These are phyloP conservation scores for Phymastichus coffea DNA, from an alignment of 1,140 invertebrate species.

Conservation along the genomic window DNA sequence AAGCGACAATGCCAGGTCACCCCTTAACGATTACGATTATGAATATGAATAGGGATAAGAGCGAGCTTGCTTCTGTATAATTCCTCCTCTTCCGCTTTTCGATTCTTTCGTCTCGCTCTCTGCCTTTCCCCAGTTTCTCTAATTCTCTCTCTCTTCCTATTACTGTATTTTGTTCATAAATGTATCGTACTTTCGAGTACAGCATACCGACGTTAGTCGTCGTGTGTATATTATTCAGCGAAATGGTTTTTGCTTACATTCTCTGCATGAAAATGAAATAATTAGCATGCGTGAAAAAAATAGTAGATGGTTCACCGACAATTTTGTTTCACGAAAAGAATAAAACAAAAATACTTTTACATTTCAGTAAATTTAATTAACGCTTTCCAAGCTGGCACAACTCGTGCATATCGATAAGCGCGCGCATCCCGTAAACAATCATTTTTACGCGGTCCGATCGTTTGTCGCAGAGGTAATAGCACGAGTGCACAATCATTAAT, in stretches of 20 bases:
- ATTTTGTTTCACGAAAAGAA: too few relatives aligned
- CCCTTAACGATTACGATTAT: conserved; percentile 34
- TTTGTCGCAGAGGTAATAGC: conserved; percentile 15
- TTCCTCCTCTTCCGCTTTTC: conserved; percentile 1
- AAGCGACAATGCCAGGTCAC: conserved; percentile 31
- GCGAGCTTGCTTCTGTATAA: too few relatives aligned
- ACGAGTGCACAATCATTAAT: not conserved
- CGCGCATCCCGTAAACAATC: not conserved
- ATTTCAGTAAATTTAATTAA: conserved; percentile 8
- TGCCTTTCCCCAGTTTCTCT: conserved; percentile 1
- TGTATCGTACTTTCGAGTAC: too few relatives aligned
- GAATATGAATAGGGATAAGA: conserved; percentile 31
- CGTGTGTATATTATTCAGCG: too few relatives aligned
- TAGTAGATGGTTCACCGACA: too few relatives aligned
- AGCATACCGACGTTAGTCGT: too few relatives aligned
- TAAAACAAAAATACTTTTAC: not conserved
- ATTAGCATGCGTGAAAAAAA: too few relatives aligned
- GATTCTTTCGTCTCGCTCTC: not conserved
- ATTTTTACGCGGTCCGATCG: conserved; percentile 2
- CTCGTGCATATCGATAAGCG: not conserved
- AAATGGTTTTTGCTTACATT: too few relatives aligned
- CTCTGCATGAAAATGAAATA: too few relatives aligned
- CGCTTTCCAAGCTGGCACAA: not conserved
- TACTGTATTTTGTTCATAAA: too few relatives aligned
- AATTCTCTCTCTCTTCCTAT: not conserved